Evolutionary conservation across 2,797 vertebrate genomes (phyloP).

Genomic region (Spea hammondii): DNA sequence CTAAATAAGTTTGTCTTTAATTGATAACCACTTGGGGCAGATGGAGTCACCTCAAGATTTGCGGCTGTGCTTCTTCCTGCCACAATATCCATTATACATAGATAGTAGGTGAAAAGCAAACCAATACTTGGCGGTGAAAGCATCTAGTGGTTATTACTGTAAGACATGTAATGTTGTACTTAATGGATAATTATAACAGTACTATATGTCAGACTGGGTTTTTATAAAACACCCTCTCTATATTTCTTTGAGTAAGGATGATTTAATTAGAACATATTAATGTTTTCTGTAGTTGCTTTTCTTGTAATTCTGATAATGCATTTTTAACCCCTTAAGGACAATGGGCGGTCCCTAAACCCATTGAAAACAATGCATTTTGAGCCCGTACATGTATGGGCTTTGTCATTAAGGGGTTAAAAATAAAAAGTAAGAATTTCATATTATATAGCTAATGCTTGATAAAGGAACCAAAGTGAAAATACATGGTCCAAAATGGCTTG

Average conservation of each 20-base stretch:
- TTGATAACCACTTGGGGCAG: slow-evolving; percentile 54
- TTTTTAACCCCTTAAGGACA: no score
- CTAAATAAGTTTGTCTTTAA: slow-evolving; percentile 59
- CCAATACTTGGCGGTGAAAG: slow-evolving; percentile 39
- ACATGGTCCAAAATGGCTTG: no score
- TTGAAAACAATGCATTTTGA: no score
- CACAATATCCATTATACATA: slow-evolving; percentile 52
- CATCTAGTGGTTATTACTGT: slow-evolving; percentile 45
- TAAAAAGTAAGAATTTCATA: no score
- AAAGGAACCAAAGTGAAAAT: no score
- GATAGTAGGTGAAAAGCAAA: slow-evolving; percentile 48
- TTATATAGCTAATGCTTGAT: no score
- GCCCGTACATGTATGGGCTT: no score
- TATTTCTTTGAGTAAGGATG: neutral
- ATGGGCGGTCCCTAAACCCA: no score
- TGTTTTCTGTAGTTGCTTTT: neutral
- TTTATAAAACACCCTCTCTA: neutral
- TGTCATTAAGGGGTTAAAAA: no score
- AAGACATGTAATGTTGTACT: slow-evolving; percentile 45
- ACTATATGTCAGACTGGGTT: neutral
- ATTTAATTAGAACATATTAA: neutral
- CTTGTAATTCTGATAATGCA: no score
- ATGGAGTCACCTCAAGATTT: slow-evolving; percentile 53
- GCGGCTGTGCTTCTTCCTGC: slow-evolving; percentile 56
- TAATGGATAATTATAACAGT: neutral